Conservation (phyloP, 2,888 invertebrate species). For the Pristionchus exspectatus region DNA sequence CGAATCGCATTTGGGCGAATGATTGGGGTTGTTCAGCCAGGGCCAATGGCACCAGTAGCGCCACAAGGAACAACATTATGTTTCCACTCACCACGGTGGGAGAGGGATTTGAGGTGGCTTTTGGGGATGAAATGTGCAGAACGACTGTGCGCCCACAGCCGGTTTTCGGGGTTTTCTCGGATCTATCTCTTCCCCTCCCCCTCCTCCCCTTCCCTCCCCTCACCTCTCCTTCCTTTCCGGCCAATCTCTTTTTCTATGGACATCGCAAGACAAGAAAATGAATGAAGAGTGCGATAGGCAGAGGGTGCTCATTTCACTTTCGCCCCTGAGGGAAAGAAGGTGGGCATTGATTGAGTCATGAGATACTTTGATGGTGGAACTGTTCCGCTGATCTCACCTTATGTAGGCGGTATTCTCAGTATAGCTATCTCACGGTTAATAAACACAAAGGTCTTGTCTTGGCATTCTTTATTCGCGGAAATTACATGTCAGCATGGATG, state of each 20-base stretch:
- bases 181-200: conserved; percentile 14
- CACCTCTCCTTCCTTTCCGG: neutral
- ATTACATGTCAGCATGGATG: neutral
- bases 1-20: conserved; percentile 66
- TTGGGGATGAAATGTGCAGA: conserved; percentile 28
- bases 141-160: neutral
- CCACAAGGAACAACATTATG: neutral
- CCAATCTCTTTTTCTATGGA: conserved; percentile 11
- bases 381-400: neutral
- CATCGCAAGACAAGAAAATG: conserved; percentile 33
- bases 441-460: neutral
- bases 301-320: conserved; percentile 38
- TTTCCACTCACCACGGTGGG: neutral
- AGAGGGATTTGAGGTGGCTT: neutral
- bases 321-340: neutral
- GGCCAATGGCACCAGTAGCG: neutral
- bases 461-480: conserved; percentile 8
- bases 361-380: neutral
- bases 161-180: conserved; percentile 41
- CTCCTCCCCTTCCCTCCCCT: conserved; percentile 31
- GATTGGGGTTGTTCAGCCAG: conserved; percentile 48
- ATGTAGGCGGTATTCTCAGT: neutral
- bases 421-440: neutral
- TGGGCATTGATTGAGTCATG: neutral
- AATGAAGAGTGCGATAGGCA: conserved; percentile 20